phyloP scores from a whole-genome alignment of 2,797 vertebrate species.

The Emys orbicularis region DNA sequence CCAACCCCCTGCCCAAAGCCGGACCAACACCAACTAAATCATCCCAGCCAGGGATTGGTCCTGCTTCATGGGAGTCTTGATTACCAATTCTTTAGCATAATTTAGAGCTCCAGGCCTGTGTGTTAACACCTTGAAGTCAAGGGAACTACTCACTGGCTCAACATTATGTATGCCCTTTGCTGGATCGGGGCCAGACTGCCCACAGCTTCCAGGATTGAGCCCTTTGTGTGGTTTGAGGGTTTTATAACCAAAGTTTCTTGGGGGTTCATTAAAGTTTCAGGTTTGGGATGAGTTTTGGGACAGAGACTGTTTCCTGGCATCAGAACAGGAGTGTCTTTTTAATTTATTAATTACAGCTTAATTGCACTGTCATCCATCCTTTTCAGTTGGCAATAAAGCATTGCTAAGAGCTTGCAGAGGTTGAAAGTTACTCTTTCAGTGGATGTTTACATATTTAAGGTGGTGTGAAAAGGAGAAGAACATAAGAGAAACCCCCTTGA shows the following conservation, averaged over 20 bases:
- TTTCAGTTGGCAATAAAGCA: background rate
- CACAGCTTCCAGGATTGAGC: background rate
- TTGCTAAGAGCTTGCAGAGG: background rate
- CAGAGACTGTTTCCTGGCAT: background rate
- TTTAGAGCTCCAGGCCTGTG: background rate
- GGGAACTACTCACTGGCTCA: background rate
- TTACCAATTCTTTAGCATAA: background rate
- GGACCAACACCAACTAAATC: no score
- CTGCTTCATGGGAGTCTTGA: background rate
- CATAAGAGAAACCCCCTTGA: rapidly evolving
- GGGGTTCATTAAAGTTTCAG: background rate
- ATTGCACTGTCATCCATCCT: background rate
- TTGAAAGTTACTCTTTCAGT: background rate
- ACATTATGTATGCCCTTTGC: background rate
- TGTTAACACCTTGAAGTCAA: background rate
- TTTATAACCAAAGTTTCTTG: background rate
- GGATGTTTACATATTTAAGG: background rate
- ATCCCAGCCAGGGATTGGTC: no score
- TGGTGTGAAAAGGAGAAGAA: background rate
- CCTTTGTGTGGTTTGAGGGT: background rate
- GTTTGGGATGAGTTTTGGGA: background rate
- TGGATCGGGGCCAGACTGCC: background rate
- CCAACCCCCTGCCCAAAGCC: no score
- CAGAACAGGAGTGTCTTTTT: background rate
- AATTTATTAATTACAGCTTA: background rate